These are phyloP conservation scores for Sebastes paucispinis DNA, from an alignment of 2,797 vertebrate genomes.

Conservation along the genomic window DNA sequence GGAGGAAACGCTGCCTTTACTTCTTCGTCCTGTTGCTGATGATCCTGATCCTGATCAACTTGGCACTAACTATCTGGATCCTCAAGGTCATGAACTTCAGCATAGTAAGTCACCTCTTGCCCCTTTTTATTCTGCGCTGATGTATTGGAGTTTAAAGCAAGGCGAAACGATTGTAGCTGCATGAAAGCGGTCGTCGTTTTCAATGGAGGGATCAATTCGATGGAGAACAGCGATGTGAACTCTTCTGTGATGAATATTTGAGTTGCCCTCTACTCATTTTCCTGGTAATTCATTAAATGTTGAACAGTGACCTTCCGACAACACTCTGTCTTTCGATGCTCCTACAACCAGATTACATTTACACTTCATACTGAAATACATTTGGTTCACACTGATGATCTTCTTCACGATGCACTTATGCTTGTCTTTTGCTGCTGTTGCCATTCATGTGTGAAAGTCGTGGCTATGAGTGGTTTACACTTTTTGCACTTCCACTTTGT, in stretches of 20 bases:
- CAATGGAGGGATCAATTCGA: background rate
- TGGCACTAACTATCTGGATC: constrained; percentile 99
- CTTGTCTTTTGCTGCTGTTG: background rate
- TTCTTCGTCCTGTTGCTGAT: constrained; percentile 98
- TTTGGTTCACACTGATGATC: background rate
- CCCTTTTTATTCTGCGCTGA: background rate
- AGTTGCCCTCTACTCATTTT: background rate
- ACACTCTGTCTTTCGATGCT: background rate
- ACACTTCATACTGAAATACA: background rate
- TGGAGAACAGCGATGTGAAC: background rate
- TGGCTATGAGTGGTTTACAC: background rate
- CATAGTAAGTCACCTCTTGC: constrained; percentile 88
- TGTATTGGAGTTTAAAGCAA: background rate
- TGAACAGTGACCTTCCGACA: background rate
- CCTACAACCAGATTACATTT: background rate
- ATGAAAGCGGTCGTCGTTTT: background rate
- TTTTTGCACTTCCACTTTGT: background rate
- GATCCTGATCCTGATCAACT: constrained; percentile 98
- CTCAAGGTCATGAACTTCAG: constrained; percentile 99
- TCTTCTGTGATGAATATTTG: background rate
- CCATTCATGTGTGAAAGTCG: background rate
- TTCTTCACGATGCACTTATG: background rate
- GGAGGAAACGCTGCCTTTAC: constrained; percentile 99
- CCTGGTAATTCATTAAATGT: background rate
- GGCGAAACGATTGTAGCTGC: background rate